phyloP scores from a whole-genome alignment of 2,888 invertebrate genomes.

The Epistrophe eligans region DNA sequence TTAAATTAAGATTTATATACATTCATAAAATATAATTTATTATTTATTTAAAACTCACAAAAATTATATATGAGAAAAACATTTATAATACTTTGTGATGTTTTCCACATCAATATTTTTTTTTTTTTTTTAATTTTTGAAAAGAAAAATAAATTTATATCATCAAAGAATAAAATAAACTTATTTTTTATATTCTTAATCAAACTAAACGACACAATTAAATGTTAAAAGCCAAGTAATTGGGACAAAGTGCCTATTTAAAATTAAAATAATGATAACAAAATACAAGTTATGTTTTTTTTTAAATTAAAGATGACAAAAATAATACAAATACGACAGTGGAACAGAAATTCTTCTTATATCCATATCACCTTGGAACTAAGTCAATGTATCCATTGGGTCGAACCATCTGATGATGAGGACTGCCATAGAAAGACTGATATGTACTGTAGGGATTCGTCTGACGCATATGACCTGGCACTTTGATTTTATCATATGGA shows the following conservation, averaged over 20 bases:
- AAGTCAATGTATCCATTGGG: constrained; percentile 83
- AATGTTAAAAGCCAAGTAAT: constrained; percentile 39
- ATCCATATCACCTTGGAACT: constrained; percentile 81
- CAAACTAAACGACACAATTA: constrained; percentile 50
- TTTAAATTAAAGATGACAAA: constrained; percentile 39
- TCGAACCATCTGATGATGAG: constrained; percentile 81
- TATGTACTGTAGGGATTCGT: constrained; percentile 82
- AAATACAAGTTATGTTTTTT: constrained; percentile 46
- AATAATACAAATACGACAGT: constrained; percentile 40
- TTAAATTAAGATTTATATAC: constrained; percentile 42
- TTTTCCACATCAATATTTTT: constrained; percentile 35
- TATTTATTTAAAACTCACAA: constrained; percentile 47
- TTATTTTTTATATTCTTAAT: constrained; percentile 23
- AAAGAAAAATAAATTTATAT: background rate
- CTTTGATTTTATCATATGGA: constrained; percentile 84
- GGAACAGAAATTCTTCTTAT: background rate
- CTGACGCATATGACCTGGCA: constrained; percentile 77
- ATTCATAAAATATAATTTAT: constrained; percentile 32
- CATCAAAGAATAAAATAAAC: constrained; percentile 33
- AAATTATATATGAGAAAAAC: constrained; percentile 48
- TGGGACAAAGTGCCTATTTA: constrained; percentile 27
- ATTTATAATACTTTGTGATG: constrained; percentile 69
- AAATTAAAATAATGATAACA: constrained; percentile 55
- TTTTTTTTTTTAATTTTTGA: background rate
- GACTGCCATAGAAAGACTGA: constrained; percentile 82